phyloP scores from a whole-genome alignment of 2,113 vertebrate species.

The Cryptoleucopteryx plumbea region DNA sequence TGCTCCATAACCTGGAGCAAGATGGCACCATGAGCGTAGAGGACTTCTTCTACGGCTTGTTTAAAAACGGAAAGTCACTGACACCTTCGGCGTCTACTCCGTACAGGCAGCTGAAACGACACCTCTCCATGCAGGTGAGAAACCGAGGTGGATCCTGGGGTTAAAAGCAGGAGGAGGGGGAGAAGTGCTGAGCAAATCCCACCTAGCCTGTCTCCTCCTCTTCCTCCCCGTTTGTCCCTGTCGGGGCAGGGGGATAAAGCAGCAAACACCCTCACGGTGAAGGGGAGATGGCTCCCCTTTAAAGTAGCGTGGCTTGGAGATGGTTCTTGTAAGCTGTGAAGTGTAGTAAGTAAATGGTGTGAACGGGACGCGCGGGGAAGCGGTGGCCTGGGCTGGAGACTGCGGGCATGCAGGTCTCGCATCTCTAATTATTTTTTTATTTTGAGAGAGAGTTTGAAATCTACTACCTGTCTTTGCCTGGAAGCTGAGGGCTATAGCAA shows the following conservation, averaged over 20 bases:
- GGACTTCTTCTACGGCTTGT: conserved; percentile 84
- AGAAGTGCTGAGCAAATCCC: background rate
- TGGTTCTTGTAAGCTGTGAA: background rate
- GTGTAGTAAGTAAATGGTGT: background rate
- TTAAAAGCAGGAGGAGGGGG: background rate
- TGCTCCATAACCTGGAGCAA: conserved; percentile 73
- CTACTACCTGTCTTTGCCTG: background rate
- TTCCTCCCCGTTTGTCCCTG: accelerated
- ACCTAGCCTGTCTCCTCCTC: background rate
- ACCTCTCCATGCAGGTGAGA: conserved; percentile 90
- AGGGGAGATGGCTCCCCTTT: background rate
- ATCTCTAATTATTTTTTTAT: background rate
- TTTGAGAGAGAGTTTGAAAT: background rate
- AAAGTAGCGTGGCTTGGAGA: background rate
- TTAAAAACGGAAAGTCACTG: conserved; percentile 78
- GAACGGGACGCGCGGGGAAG: background rate
- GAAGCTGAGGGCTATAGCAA: background rate
- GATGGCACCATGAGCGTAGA: conserved; percentile 83
- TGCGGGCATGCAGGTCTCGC: background rate
- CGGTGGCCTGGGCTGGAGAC: background rate
- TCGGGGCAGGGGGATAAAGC: too few relatives aligned
- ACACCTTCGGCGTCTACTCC: conserved; percentile 88
- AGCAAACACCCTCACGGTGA: accelerated
- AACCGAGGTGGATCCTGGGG: background rate
- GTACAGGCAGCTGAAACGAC: conserved; percentile 89